Base-by-base conservation (phyloP, 2,113 vertebrate species). In the Sylvietta virens region DNA sequence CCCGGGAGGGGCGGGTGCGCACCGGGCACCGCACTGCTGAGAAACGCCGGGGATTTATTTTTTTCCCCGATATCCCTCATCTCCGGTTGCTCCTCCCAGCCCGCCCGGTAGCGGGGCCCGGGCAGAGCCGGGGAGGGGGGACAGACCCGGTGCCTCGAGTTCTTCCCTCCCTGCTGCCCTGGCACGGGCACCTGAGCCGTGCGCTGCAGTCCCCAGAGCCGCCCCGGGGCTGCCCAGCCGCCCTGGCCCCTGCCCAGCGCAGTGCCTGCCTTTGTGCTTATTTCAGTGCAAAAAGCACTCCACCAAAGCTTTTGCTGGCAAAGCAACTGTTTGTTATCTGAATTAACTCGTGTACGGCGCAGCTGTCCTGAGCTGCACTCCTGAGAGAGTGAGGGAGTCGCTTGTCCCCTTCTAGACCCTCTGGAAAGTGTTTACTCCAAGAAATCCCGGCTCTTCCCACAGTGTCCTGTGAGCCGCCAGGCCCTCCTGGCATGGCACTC, bases 371-470 rank as follows among this genome's bases (percentile, higher is more conserved):
- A 20, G 66, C 66, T 4, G 12, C 23, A 0, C 26, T 27, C 51
- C 72, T 1, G 5, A 7, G 23, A 10, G 4, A 2, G 5, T 1
- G 7, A 3, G 12, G 22, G 7, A 3, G 21, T 1, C 3, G 15
- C 58, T 5, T 3, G 11, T 33, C 39, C 22, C 44, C 50, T 31
- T 3, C 2, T 1, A 8, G 37, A 7, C 21, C 45, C 8, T 4
- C 44, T 4, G 57, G 22, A 9, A 39, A 28, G 31, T 0, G 10
- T 12, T 31, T 0, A 0, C 3, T 10, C 13, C 22, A 0, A 4
- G 18, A 11, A 6, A 11, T 4, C 17, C n/a, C 16, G 1, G n/a
- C 8, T 5, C 22, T n/a, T 18, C 22, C 48, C 44, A 1, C 30
- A 0, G n/a, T 1, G 31, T 8, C 33, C 23, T 33, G 11, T 6